These are phyloP conservation scores for Aethina tumida DNA, from an alignment of 1,140 invertebrate genomes.

Conservation along the genomic window DNA sequence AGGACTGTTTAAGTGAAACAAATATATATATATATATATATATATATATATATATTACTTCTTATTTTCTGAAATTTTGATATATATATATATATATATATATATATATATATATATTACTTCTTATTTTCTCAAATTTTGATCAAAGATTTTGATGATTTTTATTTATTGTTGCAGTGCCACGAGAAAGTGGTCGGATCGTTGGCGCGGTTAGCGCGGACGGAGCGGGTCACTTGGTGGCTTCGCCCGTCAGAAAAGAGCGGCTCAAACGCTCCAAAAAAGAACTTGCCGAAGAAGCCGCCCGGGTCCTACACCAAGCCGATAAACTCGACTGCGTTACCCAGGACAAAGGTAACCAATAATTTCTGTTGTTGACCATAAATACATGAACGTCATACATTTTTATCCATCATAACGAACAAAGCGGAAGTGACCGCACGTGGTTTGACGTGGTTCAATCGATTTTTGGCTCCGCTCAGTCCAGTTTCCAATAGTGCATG, in stretches of 20 bases:
- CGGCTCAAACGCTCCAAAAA: conserved; percentile 52
- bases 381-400: too few relatives aligned
- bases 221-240: conserved; percentile 39
- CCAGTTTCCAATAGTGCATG: too few relatives aligned
- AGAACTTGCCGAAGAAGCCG: conserved; percentile 59
- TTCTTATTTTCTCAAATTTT: not conserved
- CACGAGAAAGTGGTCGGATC: conserved; percentile 20
- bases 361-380: too few relatives aligned
- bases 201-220: conserved; percentile 22
- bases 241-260: conserved; percentile 51
- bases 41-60: too few relatives aligned
- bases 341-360: conserved; percentile 33
- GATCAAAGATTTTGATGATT: conserved; percentile 6
- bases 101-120: not conserved
- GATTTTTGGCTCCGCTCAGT: too few relatives aligned
- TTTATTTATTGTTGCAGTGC: conserved; percentile 28
- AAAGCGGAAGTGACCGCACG: too few relatives aligned
- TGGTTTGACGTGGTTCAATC: too few relatives aligned
- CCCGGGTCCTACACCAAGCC: conserved; percentile 53
- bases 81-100: not conserved
- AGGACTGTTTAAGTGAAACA: too few relatives aligned
- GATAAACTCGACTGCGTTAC: conserved; percentile 50
- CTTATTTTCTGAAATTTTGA: too few relatives aligned
- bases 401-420: too few relatives aligned
- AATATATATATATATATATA: too few relatives aligned